Evolutionary conservation across 1,140 invertebrate species (phyloP).

Genomic region (Heliconius hewitsoni): DNA sequence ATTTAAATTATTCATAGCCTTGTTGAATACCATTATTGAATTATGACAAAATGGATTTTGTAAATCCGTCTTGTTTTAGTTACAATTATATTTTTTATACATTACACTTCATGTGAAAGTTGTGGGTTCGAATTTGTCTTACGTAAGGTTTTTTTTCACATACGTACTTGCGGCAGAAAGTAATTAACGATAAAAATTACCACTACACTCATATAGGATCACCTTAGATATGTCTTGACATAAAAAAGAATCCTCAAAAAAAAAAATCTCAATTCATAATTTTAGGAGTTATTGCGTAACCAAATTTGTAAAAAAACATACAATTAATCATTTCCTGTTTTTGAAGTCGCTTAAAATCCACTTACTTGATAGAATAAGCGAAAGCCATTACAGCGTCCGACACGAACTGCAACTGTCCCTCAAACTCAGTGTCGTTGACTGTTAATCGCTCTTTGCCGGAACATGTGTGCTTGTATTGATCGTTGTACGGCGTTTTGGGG

Average conservation of each 20-base stretch:
- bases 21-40: background rate
- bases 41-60: background rate
- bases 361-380: slow-evolving; percentile 91
- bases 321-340: background rate
- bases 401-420: slow-evolving; percentile 95
- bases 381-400: slow-evolving; percentile 96
- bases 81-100: too few relatives aligned
- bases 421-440: slow-evolving; percentile 89
- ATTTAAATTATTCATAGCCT: background rate
- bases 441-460: slow-evolving; percentile 87
- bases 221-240: too few relatives aligned
- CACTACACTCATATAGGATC: too few relatives aligned
- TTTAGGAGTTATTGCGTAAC: too few relatives aligned
- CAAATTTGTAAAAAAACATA: background rate
- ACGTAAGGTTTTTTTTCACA: too few relatives aligned
- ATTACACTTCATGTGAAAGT: too few relatives aligned
- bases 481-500: slow-evolving; percentile 90
- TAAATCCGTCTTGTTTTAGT: too few relatives aligned
- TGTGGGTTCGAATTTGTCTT: too few relatives aligned
- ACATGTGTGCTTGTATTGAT: slow-evolving; percentile 85
- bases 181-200: too few relatives aligned
- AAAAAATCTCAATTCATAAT: too few relatives aligned
- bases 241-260: too few relatives aligned
- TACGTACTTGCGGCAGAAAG: too few relatives aligned
- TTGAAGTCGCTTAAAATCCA: background rate